Evolutionary conservation across 23 tunicate genomes (phyloP).

Genomic region (Halocynthia roretzi): DNA sequence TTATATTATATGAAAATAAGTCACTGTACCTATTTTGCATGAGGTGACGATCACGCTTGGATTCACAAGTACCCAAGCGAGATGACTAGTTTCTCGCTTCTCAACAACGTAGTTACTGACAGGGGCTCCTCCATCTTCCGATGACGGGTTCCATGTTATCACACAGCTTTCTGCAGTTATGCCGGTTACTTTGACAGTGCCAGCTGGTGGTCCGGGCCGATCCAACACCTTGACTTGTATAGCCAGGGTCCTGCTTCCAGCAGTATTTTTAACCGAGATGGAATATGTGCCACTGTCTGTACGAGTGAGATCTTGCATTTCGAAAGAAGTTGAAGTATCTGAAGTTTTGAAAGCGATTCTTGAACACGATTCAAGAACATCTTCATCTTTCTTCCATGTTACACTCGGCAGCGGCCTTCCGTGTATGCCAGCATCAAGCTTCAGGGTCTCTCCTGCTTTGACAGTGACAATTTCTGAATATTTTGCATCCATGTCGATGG

Average conservation of each 20-base stretch:
- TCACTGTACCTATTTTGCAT: constrained; percentile 31
- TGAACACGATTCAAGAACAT: constrained; percentile 7
- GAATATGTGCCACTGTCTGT: constrained; percentile 68
- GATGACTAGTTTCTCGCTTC: constrained; percentile 90
- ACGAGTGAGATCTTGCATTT: constrained; percentile 36
- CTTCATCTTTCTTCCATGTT: constrained; percentile 62
- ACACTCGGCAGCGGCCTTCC: constrained; percentile 79
- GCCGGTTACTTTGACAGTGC: constrained; percentile 34
- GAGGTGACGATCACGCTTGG: constrained; percentile 39
- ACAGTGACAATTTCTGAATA: constrained; percentile 41
- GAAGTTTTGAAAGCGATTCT: constrained; percentile 25
- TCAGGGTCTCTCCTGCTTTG: constrained; percentile 66
- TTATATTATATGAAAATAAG: background rate
- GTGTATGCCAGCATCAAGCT: constrained; percentile 67
- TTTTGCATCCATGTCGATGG: constrained; percentile 73
- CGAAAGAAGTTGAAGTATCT: constrained; percentile 41
- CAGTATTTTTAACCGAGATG: constrained; percentile 68
- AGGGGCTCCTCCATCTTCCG: constrained; percentile 69
- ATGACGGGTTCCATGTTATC: constrained; percentile 66
- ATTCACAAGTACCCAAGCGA: constrained; percentile 87
- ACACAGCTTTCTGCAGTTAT: constrained; percentile 39
- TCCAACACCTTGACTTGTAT: constrained; percentile 74
- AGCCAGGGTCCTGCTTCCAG: constrained; percentile 47
- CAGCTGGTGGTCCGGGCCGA: constrained; percentile 60
- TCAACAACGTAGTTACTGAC: constrained; percentile 79